These are phyloP conservation scores for Noctua janthe DNA, from an alignment of 2,888 invertebrate species.

Conservation along the genomic window DNA sequence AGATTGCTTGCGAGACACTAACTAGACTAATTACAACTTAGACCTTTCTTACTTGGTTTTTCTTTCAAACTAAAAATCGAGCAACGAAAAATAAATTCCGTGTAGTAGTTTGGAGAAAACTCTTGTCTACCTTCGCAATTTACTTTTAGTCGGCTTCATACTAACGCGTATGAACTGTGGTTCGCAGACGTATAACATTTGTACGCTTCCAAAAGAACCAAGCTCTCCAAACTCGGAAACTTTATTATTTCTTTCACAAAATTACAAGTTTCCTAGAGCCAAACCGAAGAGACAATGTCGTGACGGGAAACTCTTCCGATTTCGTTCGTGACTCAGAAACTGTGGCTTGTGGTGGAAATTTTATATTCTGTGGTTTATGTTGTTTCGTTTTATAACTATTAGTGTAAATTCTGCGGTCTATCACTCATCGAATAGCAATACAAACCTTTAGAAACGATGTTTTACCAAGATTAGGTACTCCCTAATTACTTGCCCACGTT, in stretches of 20 bases:
- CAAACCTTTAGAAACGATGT: neutral
- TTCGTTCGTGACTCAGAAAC: constrained; percentile 66
- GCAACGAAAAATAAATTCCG: constrained; percentile 28
- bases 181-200: constrained; percentile 41
- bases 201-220: constrained; percentile 59
- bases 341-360: constrained; percentile 48
- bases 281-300: constrained; percentile 62
- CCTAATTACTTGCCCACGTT: constrained; percentile 21
- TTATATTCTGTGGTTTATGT: constrained; percentile 29
- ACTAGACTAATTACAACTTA: constrained; percentile 43
- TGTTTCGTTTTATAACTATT: constrained; percentile 6
- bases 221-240: constrained; percentile 67
- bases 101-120: constrained; percentile 9
- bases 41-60: constrained; percentile 16
- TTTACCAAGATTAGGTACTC: neutral
- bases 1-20: constrained; percentile 44
- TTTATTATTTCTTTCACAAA: constrained; percentile 72
- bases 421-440: neutral
- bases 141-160: constrained; percentile 8
- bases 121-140: constrained; percentile 10
- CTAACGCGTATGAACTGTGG: constrained; percentile 18
- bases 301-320: constrained; percentile 62
- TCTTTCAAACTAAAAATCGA: constrained; percentile 12
- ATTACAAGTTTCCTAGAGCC: constrained; percentile 67
- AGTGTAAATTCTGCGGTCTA: neutral